Base-by-base conservation (phyloP, 2,888 invertebrate species). In the Meteorus cinctellus region DNA sequence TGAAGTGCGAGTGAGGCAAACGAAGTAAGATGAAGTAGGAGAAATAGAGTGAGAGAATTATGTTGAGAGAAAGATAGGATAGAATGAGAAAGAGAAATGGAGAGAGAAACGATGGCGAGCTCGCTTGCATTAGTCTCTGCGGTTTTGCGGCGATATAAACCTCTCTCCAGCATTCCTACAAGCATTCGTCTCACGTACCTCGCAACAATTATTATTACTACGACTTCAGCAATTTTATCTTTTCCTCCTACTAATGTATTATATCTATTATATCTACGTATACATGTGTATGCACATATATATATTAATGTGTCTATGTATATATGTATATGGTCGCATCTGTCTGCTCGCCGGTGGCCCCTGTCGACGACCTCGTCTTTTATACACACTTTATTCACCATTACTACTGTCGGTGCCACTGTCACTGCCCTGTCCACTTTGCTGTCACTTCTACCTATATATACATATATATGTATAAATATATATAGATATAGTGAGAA, bases 151-250 rank as follows among this genome's bases (percentile, higher is more conserved):
- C 68, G 66, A 66, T 69, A 76, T 79, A 72, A 62, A 72, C 60
- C 65, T 72, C 71, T 68, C 63, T 65, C 72, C 71, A 73, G 82
- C 82, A 82, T 84, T 84, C 82, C 83, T 59, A 79, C 77, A 78
- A 74, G 78, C 82, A 86, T 87, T 87, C 87, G 82, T 82, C 84
- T 86, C 86, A 86, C 86, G 86, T 87, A 83, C 82, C 71, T 81
- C 78, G 81, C 83, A 87, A 86, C 84, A 87, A 87, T 88, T 82
- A 81, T 81, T 86, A 86, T 86, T 84, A 85, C 83, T 84, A 80
- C 83, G 75, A 72, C 65, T 70, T 74, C 63, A 59, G 59, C 70
- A 72, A 72, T 77, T 77, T 78, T 77, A 69, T 66, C 65, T 74
- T 71, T 72, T 66, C 72, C 66, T 74, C 75, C 24, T 73, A 63